These are phyloP conservation scores for Metallyticus violacea DNA, from an alignment of 2,888 invertebrate genomes.

Conservation along the genomic window DNA sequence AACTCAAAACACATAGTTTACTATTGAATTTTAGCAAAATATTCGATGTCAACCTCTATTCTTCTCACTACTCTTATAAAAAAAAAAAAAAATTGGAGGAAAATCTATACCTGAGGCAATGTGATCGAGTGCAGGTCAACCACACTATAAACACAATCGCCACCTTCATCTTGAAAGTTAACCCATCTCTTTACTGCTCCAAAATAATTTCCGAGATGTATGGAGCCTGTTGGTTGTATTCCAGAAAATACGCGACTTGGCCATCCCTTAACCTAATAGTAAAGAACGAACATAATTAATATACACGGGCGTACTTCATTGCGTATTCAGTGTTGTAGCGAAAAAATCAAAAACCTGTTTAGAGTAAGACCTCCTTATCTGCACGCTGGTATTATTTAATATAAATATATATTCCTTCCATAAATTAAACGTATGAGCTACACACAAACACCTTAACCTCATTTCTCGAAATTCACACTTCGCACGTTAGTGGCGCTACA, in stretches of 20 bases:
- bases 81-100: not conserved
- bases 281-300: not conserved
- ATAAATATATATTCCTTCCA: not conserved
- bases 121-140: conserved; percentile 94
- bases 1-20: too few relatives aligned
- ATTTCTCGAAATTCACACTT: not conserved
- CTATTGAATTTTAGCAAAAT: too few relatives aligned
- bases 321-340: not conserved
- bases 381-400: not conserved
- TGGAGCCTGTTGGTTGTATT: conserved; percentile 91
- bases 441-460: not conserved
- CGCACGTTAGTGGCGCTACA: too few relatives aligned
- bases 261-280: not conserved
- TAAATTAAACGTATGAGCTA: not conserved
- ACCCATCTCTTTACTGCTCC: conserved; percentile 89
- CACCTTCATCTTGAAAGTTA: conserved; percentile 68
- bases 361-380: not conserved
- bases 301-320: not conserved
- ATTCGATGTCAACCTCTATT: too few relatives aligned
- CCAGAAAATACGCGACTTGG: conserved; percentile 78
- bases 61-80: too few relatives aligned
- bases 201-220: conserved; percentile 96
- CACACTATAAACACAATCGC: conserved; percentile 74
- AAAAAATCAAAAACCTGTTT: not conserved
- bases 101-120: conserved; percentile 61